Base-by-base conservation (phyloP, 1,140 invertebrate species). In the Drosophila serrata region DNA sequence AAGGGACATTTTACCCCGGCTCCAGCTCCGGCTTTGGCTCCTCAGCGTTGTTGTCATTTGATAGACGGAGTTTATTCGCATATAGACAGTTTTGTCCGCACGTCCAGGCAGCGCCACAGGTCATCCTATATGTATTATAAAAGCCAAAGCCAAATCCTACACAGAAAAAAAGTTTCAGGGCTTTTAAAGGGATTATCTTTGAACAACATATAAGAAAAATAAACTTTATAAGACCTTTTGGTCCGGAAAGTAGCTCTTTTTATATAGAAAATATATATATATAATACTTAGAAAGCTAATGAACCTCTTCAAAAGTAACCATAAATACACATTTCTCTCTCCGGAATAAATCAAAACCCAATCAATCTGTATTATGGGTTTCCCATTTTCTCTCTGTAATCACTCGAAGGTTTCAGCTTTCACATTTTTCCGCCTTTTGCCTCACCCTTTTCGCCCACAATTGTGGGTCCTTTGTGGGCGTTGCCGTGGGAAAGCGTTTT, bases 61-160 rank as follows among this genome's bases (percentile, higher is more conserved):
- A 53, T 74, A 82, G 45, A 75, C 48, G 51, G 40, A 62, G 37
- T 76, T 73, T 77, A 77, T 81, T 79, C 59, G 63, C 59, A 69
- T 82, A 79, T 72, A 70, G 70, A 79, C 65, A 62, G 46, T 45
- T 64, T 56, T 46, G 55, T 45, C 62, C 55, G 22, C 51, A 24
- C 39, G 27, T 31, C 57, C 57, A 49, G 4, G 6, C 27, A 45
- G 29, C 62, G 27, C 58, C 46, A 40, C 75, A 62, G 43, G 48
- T 42, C 58, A 57, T 68, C n/a, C 39, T 31, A 65, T 27, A 57
- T 37, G 56, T 62, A 37, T 29, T 56, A 56, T 61, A 61, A 61
- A 15, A 64, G 68, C 62, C 46, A 64, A n/a, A 64, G 62, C 62
- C 46, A 13, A 58, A 53, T 61, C 69, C 45, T 48, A 35, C 19